A percentile compares a stretch with the other conserved stretches of the same genome.
phyloP scores from a whole-genome alignment of 2,113 vertebrate genomes.

The Odocoileus hemionus region DNA sequence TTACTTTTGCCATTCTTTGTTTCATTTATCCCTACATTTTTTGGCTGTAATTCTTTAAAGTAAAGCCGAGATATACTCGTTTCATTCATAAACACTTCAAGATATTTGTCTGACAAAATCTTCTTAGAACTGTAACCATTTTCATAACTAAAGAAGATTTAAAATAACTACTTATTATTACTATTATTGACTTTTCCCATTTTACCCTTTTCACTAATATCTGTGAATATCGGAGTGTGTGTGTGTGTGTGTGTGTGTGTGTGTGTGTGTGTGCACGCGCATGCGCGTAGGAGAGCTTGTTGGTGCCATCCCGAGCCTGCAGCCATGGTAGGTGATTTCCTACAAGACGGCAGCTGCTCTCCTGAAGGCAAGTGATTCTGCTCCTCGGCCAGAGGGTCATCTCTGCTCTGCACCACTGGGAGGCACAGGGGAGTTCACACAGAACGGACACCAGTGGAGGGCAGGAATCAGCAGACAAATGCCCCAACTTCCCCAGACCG shows the following conservation, averaged over 20 bases:
- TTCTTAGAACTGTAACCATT: neutral
- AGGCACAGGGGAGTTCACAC: neutral
- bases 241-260: neutral
- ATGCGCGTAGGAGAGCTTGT: neutral
- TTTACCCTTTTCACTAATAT: neutral
- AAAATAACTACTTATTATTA: neutral
- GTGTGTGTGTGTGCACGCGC: accelerated
- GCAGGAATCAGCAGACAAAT: neutral
- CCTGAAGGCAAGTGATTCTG: neutral
- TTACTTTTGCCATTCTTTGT: neutral
- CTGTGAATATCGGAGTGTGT: accelerated
- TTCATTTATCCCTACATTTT: neutral
- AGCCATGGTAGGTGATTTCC: accelerated
- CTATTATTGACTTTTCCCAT: neutral
- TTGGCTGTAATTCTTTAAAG: neutral
- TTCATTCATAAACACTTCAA: neutral
- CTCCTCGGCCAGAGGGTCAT: neutral
- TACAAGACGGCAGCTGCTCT: neutral
- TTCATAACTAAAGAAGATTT: neutral
- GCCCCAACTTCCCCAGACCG: neutral
- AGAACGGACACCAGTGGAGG: neutral
- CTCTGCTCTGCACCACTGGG: neutral
- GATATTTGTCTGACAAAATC: neutral
- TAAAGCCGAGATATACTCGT: neutral
- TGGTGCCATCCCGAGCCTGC: neutral